These are phyloP conservation scores for Acromyrmex heyeri DNA, from an alignment of 1,140 invertebrate species.

Conservation along the genomic window DNA sequence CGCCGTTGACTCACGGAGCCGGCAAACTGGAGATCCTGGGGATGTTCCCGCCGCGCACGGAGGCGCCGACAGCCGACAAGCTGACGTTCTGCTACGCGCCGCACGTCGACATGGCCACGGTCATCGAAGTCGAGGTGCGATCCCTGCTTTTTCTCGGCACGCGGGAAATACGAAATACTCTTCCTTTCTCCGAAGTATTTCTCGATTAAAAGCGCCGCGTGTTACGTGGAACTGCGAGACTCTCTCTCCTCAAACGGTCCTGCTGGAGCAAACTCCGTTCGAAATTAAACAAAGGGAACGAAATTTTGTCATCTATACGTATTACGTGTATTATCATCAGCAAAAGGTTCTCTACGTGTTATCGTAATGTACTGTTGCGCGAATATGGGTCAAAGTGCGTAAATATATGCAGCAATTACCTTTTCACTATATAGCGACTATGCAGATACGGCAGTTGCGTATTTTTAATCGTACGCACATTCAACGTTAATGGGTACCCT, in stretches of 20 bases:
- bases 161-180: not conserved
- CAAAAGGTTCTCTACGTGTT: not conserved
- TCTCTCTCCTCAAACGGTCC: no score
- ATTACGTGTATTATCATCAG: not conserved
- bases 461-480: slow-evolving; percentile 50
- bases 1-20: slow-evolving; percentile 42
- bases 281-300: not conserved
- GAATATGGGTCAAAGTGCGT: slow-evolving; percentile 58
- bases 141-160: not conserved
- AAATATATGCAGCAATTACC: slow-evolving; percentile 61
- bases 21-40: slow-evolving; percentile 85
- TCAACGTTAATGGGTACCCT: slow-evolving; percentile 54
- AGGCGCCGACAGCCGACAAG: slow-evolving; percentile 85
- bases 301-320: slow-evolving; percentile 8
- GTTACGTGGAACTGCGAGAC: not conserved
- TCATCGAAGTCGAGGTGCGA: slow-evolving; percentile 85
- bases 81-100: slow-evolving; percentile 86
- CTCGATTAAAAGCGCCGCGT: not conserved
- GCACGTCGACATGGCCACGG: slow-evolving; percentile 86
- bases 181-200: not conserved
- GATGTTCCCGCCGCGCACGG: slow-evolving; percentile 86
- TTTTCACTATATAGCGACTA: slow-evolving; percentile 13
- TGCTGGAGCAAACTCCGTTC: not conserved
- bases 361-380: not conserved
- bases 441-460: slow-evolving; percentile 30